These are phyloP conservation scores for Dendropsophus ebraccatus DNA, from an alignment of 2,113 vertebrate genomes.

Conservation along the genomic window DNA sequence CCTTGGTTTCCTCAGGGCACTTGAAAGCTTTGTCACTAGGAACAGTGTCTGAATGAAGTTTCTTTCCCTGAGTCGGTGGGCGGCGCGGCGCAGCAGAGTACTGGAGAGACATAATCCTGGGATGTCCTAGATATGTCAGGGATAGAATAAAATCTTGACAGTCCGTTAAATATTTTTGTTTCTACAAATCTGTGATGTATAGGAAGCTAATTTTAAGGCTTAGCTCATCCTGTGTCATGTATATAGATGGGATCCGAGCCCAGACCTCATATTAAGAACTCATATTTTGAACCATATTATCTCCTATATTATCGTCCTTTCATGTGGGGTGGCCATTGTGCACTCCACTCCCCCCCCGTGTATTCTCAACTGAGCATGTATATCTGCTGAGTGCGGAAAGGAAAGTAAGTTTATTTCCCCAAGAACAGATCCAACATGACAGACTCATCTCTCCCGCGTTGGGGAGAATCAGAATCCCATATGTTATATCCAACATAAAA, in stretches of 20 bases:
- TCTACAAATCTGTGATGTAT: conserved; percentile 10
- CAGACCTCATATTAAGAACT: background rate
- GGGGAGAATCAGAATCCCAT: too few species aligned
- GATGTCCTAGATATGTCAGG: conserved; percentile 26
- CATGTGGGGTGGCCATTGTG: background rate
- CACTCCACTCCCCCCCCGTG: too few species aligned
- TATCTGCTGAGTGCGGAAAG: too few species aligned
- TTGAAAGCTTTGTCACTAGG: background rate
- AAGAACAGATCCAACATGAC: too few species aligned
- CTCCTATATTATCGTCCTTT: background rate
- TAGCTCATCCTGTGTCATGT: background rate
- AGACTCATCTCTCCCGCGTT: too few species aligned
- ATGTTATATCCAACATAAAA: too few species aligned
- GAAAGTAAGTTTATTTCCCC: too few species aligned
- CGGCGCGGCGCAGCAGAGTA: background rate
- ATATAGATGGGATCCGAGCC: background rate
- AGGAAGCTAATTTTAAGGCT: background rate
- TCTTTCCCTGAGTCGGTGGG: background rate
- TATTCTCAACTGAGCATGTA: too few species aligned
- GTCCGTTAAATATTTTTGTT: conserved; percentile 9
- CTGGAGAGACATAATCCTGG: background rate
- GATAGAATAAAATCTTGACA: background rate
- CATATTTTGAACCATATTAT: background rate
- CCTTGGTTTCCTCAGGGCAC: background rate
- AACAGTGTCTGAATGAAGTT: background rate